These are phyloP conservation scores for Malachius bipustulatus DNA, from an alignment of 2,888 invertebrate genomes.

Conservation along the genomic window DNA sequence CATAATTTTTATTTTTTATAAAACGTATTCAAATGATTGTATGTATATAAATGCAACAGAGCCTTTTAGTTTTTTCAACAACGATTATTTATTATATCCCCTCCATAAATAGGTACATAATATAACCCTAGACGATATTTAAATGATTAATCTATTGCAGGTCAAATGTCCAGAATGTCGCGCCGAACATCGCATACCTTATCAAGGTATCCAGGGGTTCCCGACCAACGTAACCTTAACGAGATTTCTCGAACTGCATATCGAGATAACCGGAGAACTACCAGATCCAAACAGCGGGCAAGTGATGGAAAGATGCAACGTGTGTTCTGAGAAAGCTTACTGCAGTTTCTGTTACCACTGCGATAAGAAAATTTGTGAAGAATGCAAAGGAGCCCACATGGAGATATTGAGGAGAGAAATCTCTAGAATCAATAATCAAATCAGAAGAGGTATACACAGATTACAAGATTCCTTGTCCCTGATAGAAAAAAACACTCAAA, in stretches of 20 bases:
- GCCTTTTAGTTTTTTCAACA: too few species aligned
- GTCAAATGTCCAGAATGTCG: slow-evolving; percentile 98
- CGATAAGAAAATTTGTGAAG: slow-evolving; percentile 92
- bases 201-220: slow-evolving; percentile 87
- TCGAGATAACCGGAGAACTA: slow-evolving; percentile 82
- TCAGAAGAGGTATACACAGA: slow-evolving; percentile 77
- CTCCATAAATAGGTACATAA: too few species aligned
- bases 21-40: too few species aligned
- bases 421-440: slow-evolving; percentile 38
- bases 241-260: slow-evolving; percentile 87
- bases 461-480: slow-evolving; percentile 73
- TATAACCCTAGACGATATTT: too few species aligned
- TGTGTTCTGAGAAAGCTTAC: slow-evolving; percentile 87
- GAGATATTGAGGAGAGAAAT: slow-evolving; percentile 73
- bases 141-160: slow-evolving; percentile 40
- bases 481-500: slow-evolving; percentile 80
- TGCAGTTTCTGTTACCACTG: slow-evolving; percentile 87
- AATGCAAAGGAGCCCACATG: slow-evolving; percentile 93
- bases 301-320: slow-evolving; percentile 86
- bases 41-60: too few species aligned
- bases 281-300: slow-evolving; percentile 86
- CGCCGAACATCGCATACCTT: slow-evolving; percentile 91
- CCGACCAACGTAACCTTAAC: slow-evolving; percentile 94
- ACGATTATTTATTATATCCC: too few species aligned
- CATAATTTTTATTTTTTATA: too few species aligned